These are phyloP conservation scores for Tautogolabrus adspersus DNA, from an alignment of 2,113 vertebrate species.

Conservation along the genomic window DNA sequence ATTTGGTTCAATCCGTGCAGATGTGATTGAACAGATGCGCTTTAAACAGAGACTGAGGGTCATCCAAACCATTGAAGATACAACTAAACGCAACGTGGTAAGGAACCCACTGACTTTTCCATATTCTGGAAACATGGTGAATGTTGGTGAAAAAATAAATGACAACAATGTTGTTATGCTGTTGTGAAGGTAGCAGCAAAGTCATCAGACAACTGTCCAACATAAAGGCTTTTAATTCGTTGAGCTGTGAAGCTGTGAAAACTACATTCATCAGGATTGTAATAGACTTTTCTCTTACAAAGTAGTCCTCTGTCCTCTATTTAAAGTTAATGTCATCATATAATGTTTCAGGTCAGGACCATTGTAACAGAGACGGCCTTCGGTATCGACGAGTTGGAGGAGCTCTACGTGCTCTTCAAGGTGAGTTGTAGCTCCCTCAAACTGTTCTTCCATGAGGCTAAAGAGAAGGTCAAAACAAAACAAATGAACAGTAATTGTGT, in stretches of 20 bases:
- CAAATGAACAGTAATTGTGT: neutral
- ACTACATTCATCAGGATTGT: neutral
- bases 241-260: neutral
- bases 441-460: neutral
- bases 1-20: slow-evolving; percentile 95
- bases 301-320: neutral
- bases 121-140: neutral
- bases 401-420: slow-evolving; percentile 96
- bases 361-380: slow-evolving; percentile 97
- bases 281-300: neutral
- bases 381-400: slow-evolving; percentile 93
- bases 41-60: slow-evolving; percentile 98
- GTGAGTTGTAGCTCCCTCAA: slow-evolving; percentile 75
- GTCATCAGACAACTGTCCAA: too few relatives aligned
- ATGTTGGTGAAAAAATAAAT: too few relatives aligned
- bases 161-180: too few relatives aligned
- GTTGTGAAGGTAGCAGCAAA: too few relatives aligned
- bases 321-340: neutral
- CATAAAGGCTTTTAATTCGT: too few relatives aligned
- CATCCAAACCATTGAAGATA: slow-evolving; percentile 97
- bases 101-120: slow-evolving; percentile 29
- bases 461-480: neutral
- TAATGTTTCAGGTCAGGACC: slow-evolving; percentile 88
- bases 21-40: slow-evolving; percentile 98
- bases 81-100: slow-evolving; percentile 98